These are phyloP conservation scores for Ips typographus DNA, from an alignment of 1,140 invertebrate genomes.

Conservation along the genomic window DNA sequence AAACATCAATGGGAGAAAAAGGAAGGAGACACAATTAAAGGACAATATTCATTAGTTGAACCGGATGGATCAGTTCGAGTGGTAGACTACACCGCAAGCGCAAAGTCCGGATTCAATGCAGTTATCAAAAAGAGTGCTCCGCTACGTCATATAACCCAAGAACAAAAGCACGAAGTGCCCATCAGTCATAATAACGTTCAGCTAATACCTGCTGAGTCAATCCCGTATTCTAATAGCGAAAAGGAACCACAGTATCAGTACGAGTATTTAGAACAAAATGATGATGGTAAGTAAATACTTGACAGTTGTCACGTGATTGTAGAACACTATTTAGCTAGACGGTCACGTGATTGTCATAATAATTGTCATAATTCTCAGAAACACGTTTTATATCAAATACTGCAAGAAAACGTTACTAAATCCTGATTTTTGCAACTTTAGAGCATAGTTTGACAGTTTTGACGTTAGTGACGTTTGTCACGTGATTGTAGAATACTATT, in stretches of 20 bases:
- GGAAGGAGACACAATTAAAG: conserved; percentile 46
- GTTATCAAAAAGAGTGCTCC: conserved; percentile 47
- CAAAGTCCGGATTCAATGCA: conserved; percentile 56
- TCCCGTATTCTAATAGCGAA: conserved; percentile 1
- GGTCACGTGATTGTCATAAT: too few species aligned
- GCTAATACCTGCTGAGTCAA: conserved; percentile 1
- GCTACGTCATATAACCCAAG: conserved; percentile 40
- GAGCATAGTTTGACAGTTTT: too few species aligned
- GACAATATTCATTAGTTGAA: conserved; percentile 53
- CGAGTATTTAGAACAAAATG: conserved; percentile 4
- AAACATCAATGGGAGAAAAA: conserved; percentile 56
- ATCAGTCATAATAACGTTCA: conserved; percentile 26
- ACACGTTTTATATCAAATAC: too few species aligned
- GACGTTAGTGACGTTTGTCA: too few species aligned
- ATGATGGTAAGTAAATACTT: background rate
- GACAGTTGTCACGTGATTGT: too few species aligned
- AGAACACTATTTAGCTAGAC: too few species aligned
- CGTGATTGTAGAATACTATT: too few species aligned
- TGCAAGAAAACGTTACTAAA: too few species aligned
- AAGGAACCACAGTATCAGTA: conserved; percentile 14
- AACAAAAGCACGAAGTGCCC: conserved; percentile 22
- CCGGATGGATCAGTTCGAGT: conserved; percentile 60
- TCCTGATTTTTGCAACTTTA: too few species aligned
- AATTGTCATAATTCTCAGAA: too few species aligned
- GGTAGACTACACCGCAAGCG: conserved; percentile 60